Evolutionary conservation across 2,113 vertebrate species (phyloP).

Genomic region (Isichthys henryi): DNA sequence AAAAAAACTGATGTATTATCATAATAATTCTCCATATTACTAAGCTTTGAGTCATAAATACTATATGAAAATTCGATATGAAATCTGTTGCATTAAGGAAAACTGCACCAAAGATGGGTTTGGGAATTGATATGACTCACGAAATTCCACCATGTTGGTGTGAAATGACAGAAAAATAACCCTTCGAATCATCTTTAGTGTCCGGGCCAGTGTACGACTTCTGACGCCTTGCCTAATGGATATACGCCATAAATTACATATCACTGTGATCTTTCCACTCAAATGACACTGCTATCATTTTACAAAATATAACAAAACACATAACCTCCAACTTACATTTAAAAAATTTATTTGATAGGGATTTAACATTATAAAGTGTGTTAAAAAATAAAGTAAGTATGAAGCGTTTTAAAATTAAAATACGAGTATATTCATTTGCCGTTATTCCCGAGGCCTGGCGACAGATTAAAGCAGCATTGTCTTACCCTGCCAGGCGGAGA

Average conservation of each 20-base stretch:
- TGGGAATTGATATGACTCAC: neutral
- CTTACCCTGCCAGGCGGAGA: conserved; percentile 58
- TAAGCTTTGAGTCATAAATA: neutral
- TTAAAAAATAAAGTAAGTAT: neutral
- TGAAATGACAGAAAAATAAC: neutral
- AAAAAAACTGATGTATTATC: neutral
- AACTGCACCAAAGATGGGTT: neutral
- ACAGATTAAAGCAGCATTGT: conserved; percentile 22
- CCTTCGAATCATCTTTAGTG: neutral
- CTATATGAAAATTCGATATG: neutral
- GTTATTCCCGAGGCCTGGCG: conserved; percentile 22
- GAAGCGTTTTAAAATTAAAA: neutral
- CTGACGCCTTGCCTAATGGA: neutral
- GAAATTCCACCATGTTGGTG: neutral
- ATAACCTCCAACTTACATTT: neutral
- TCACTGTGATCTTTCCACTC: neutral
- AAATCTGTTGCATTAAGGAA: neutral
- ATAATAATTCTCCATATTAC: neutral
- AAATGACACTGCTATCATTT: neutral
- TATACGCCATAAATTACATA: neutral
- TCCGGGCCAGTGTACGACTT: neutral
- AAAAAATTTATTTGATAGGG: neutral
- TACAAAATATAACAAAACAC: neutral
- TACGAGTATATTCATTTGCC: neutral
- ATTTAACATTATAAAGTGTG: neutral